phyloP scores from a whole-genome alignment of 2,888 invertebrate genomes.

The Oscheius sp. region DNA sequence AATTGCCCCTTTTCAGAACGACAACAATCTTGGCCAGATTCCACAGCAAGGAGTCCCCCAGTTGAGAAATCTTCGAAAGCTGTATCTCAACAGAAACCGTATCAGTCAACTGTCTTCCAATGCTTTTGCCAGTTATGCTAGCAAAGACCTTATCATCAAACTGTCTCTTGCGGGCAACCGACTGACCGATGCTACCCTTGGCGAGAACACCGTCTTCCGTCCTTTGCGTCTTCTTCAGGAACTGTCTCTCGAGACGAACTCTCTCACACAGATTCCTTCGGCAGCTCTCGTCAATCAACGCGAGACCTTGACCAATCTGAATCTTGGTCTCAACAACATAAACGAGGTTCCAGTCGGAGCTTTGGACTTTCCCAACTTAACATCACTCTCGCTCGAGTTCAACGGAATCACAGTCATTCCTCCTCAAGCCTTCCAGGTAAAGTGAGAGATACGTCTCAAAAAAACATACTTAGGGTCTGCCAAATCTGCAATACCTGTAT shows the following conservation, averaged over 20 bases:
- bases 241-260: conserved; percentile 72
- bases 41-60: conserved; percentile 65
- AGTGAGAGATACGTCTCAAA: neutral
- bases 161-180: conserved; percentile 71
- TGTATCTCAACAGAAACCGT: conserved; percentile 71
- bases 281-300: conserved; percentile 67
- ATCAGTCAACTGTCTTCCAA: conserved; percentile 62
- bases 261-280: conserved; percentile 67
- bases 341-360: conserved; percentile 70
- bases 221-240: conserved; percentile 70
- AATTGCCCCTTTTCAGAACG: conserved; percentile 43
- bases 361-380: conserved; percentile 71
- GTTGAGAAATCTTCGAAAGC: conserved; percentile 69
- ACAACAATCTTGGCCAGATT: conserved; percentile 70
- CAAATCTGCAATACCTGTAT: conserved; percentile 72
- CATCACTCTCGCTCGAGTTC: conserved; percentile 73
- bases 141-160: conserved; percentile 67
- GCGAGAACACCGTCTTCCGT: conserved; percentile 67
- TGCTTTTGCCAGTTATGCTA: conserved; percentile 64
- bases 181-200: conserved; percentile 65
- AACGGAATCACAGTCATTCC: conserved; percentile 71
- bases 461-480: conserved; percentile 57
- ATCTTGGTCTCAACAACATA: conserved; percentile 71
- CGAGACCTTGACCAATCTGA: conserved; percentile 69
- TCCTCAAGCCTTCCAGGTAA: conserved; percentile 70